phyloP scores from a whole-genome alignment of 2,888 invertebrate species.

The Eledone cirrhosa region DNA sequence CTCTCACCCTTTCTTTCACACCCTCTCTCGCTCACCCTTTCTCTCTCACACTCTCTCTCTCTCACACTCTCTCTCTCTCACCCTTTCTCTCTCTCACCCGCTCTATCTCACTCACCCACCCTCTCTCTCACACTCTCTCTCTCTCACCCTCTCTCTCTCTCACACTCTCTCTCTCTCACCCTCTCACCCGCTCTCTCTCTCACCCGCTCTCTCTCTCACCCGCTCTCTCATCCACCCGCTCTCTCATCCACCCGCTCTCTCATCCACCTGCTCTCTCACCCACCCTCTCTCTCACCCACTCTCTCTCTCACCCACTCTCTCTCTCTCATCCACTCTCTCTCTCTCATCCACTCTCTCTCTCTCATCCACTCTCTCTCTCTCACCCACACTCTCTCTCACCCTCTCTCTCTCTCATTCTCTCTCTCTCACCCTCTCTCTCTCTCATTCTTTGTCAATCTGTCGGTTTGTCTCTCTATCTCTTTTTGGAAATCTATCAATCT shows the following conservation, averaged over 20 bases:
- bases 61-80: not conserved
- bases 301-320: no score
- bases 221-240: slow-evolving; percentile 6
- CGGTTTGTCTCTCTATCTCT: not conserved
- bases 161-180: slow-evolving; percentile 17
- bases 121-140: not conserved
- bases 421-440: not conserved
- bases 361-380: no score
- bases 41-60: not conserved
- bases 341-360: no score
- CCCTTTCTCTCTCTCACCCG: not conserved
- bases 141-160: not conserved
- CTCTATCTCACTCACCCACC: no score
- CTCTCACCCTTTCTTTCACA: no score
- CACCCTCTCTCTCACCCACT: no score
- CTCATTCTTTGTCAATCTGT: not conserved
- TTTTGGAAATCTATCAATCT: not conserved
- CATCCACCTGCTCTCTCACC: no score
- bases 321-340: no score
- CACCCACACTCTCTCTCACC: no score
- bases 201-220: not conserved
- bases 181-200: not conserved
- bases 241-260: no score
- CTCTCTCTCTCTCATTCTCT: not conserved
- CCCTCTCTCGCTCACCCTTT: no score